phyloP scores from a whole-genome alignment of 2,888 invertebrate genomes.

The Dermolepida albohirtum region DNA sequence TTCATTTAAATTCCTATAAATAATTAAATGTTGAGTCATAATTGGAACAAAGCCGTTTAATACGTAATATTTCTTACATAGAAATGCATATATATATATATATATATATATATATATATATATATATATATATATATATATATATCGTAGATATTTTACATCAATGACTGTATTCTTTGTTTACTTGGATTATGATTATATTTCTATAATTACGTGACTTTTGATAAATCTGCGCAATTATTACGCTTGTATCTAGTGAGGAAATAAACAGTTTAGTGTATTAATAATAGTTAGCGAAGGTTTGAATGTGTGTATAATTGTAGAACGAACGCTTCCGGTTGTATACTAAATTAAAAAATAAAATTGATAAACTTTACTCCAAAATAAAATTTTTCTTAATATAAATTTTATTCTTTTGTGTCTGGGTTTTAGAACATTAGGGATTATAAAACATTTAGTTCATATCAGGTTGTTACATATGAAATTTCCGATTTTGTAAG shows the following conservation, averaged over 20 bases:
- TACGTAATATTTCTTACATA: conserved; percentile 21
- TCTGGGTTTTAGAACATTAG: too few species aligned
- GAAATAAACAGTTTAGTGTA: background rate
- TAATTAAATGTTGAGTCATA: conserved; percentile 31
- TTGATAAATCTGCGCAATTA: background rate
- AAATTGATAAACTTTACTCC: too few species aligned
- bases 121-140: background rate
- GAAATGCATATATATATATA: background rate
- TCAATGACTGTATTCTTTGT: background rate
- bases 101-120: background rate
- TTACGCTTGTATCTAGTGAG: conserved; percentile 2
- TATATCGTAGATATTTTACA: background rate
- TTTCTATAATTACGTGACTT: conserved; percentile 16
- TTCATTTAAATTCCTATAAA: conserved; percentile 23
- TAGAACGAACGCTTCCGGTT: too few species aligned
- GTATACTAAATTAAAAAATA: too few species aligned
- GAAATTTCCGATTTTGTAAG: too few species aligned
- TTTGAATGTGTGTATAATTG: too few species aligned
- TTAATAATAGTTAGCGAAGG: too few species aligned
- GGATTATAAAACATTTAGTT: too few species aligned
- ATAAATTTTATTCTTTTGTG: too few species aligned
- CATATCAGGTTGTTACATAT: too few species aligned
- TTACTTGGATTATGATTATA: conserved; percentile 8
- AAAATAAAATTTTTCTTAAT: too few species aligned
- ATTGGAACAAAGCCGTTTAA: conserved; percentile 22